Conservation (phyloP, 2,888 invertebrate genomes). For the Acleris literana region DNA sequence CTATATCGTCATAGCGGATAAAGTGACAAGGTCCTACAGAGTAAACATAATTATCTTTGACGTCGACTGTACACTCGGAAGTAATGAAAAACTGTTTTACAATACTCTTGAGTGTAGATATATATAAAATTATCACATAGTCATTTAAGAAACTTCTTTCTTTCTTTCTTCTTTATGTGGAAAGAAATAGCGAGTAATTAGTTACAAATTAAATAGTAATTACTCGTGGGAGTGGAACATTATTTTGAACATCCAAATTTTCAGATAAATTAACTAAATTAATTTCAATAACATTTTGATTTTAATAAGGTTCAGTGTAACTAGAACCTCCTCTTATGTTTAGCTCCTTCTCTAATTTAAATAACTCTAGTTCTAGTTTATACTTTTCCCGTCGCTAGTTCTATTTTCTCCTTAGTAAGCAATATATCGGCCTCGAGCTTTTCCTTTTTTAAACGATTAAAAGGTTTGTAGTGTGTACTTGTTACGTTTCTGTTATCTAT, state of each 20-base stretch:
- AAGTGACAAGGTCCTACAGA: too few relatives aligned
- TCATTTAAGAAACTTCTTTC: background rate
- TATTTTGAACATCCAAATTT: background rate
- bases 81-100: too few relatives aligned
- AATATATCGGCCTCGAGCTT: too few relatives aligned
- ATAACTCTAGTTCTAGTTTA: constrained; percentile 7
- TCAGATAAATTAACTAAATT: background rate
- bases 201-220: background rate
- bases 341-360: constrained; percentile 12
- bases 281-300: background rate
- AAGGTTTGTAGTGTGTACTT: too few relatives aligned
- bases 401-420: background rate
- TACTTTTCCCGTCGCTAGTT: background rate
- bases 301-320: constrained; percentile 1
- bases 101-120: too few relatives aligned
- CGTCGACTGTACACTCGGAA: too few relatives aligned
- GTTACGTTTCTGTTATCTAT: too few relatives aligned
- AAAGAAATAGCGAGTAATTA: background rate
- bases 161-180: background rate
- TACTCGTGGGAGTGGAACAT: background rate
- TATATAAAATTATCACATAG: background rate
- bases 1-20: too few relatives aligned
- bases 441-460: too few relatives aligned
- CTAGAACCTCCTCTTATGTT: constrained; percentile 1
- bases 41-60: too few relatives aligned